These are phyloP conservation scores for Hyposoter didymator DNA, from an alignment of 2,888 invertebrate genomes.

Conservation along the genomic window DNA sequence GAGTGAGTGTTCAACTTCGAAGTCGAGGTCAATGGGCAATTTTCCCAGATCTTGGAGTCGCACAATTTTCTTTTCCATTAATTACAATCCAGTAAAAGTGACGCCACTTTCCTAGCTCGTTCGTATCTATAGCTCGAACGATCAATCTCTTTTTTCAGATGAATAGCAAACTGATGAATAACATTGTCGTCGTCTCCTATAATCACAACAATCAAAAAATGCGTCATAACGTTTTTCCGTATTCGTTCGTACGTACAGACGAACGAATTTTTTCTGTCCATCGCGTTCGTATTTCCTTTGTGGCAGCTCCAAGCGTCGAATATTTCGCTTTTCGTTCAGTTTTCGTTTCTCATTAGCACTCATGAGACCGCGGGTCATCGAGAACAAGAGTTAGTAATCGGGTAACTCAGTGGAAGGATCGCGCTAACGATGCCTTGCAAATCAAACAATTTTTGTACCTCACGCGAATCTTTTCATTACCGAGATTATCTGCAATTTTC, in stretches of 20 bases:
- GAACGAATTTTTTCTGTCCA: background rate
- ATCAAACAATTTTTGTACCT: background rate
- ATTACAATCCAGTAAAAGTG: background rate
- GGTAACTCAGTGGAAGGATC: background rate
- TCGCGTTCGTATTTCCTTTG: background rate
- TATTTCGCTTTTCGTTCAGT: background rate
- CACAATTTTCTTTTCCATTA: background rate
- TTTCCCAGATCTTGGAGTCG: no score
- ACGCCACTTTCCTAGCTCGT: conserved; percentile 8
- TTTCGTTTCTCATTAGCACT: background rate
- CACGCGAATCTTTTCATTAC: no score
- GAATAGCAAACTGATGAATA: background rate
- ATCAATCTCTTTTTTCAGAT: conserved; percentile 17
- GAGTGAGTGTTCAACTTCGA: no score
- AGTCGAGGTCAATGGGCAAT: no score
- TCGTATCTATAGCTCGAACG: conserved; percentile 42
- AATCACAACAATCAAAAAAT: background rate
- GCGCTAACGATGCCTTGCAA: background rate
- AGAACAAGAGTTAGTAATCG: background rate
- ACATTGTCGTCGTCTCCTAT: background rate
- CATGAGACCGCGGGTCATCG: background rate
- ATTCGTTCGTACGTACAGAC: background rate
- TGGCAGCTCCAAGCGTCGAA: background rate
- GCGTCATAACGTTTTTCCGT: background rate
- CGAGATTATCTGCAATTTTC: no score